phyloP scores from a whole-genome alignment of 2,113 vertebrate species.

The Pteruthius melanotis region DNA sequence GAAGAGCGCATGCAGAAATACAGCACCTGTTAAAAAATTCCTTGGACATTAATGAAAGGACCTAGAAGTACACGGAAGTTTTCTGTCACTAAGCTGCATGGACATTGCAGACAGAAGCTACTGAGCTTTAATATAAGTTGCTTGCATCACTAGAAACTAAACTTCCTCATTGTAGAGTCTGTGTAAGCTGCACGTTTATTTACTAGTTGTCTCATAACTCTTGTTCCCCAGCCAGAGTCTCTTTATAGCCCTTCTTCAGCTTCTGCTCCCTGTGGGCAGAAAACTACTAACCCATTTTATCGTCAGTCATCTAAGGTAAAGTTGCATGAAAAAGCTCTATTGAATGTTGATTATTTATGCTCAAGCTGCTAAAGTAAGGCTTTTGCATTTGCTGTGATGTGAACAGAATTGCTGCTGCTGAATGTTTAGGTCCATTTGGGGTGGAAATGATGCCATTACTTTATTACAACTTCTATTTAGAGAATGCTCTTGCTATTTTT shows the following conservation, averaged over 20 bases:
- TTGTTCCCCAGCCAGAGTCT: slow-evolving; percentile 74
- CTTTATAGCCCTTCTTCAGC: slow-evolving; percentile 68
- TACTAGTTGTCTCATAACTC: slow-evolving; percentile 59
- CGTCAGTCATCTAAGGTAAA: slow-evolving; percentile 75
- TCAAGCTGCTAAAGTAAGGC: not conserved
- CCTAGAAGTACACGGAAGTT: not conserved
- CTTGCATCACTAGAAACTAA: slow-evolving; percentile 38
- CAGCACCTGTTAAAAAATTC: slow-evolving; percentile 37
- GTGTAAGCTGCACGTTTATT: slow-evolving; percentile 40
- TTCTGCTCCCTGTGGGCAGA: slow-evolving; percentile 70
- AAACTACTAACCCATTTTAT: slow-evolving; percentile 74
- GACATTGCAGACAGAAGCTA: slow-evolving; percentile 37
- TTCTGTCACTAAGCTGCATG: slow-evolving; percentile 27
- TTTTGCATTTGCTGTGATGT: slow-evolving; percentile 46
- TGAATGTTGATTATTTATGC: slow-evolving; percentile 19
- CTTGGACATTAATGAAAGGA: not conserved
- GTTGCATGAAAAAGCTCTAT: slow-evolving; percentile 45
- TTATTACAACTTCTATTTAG: not conserved
- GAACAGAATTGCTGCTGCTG: not conserved
- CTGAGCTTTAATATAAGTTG: slow-evolving; percentile 15
- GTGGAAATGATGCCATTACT: not conserved
- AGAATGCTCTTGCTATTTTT: not conserved
- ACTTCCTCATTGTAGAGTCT: slow-evolving; percentile 12
- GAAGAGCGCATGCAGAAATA: slow-evolving; percentile 46
- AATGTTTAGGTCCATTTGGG: not conserved